A percentile compares a stretch with the other conserved stretches of the same genome.
These are phyloP conservation scores for Meloe dianella DNA, from an alignment of 2,888 invertebrate species.

Conservation along the genomic window DNA sequence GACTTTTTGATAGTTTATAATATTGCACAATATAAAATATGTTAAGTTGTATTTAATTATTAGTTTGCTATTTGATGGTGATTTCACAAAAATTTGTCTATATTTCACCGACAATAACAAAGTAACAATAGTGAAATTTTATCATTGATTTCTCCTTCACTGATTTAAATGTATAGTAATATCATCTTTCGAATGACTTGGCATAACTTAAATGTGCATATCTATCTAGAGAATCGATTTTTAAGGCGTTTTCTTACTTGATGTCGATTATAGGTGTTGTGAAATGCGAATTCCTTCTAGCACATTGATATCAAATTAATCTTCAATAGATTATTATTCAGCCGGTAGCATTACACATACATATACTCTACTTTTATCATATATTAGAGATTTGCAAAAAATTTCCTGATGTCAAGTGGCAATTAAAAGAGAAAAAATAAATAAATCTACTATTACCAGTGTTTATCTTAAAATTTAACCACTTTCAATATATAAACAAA, in stretches of 20 bases:
- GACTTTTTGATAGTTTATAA: slow-evolving; percentile 9
- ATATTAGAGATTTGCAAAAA: neutral
- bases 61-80: slow-evolving; percentile 21
- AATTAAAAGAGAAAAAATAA: neutral
- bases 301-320: slow-evolving; percentile 35
- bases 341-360: slow-evolving; percentile 22
- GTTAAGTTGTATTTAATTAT: slow-evolving; percentile 22
- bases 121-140: slow-evolving; percentile 33
- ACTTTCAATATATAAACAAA: neutral
- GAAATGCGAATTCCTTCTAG: slow-evolving; percentile 34
- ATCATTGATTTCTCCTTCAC: slow-evolving; percentile 35
- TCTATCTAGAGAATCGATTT: slow-evolving; percentile 32
- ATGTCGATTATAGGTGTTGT: slow-evolving; percentile 34
- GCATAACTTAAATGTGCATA: slow-evolving; percentile 34
- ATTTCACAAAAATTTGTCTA: slow-evolving; percentile 27
- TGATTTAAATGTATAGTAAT: slow-evolving; percentile 35
- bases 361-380: neutral
- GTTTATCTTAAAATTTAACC: neutral
- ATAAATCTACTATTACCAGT: neutral
- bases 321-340: slow-evolving; percentile 32
- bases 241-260: slow-evolving; percentile 33
- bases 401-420: neutral
- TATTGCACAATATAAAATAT: slow-evolving; percentile 5
- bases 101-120: slow-evolving; percentile 27
- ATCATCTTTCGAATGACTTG: slow-evolving; percentile 35